Percentiles rank a stretch among this genome's conserved stretches.
Conservation (phyloP, 2,797 vertebrate genomes). For the Catharus ustulatus region DNA sequence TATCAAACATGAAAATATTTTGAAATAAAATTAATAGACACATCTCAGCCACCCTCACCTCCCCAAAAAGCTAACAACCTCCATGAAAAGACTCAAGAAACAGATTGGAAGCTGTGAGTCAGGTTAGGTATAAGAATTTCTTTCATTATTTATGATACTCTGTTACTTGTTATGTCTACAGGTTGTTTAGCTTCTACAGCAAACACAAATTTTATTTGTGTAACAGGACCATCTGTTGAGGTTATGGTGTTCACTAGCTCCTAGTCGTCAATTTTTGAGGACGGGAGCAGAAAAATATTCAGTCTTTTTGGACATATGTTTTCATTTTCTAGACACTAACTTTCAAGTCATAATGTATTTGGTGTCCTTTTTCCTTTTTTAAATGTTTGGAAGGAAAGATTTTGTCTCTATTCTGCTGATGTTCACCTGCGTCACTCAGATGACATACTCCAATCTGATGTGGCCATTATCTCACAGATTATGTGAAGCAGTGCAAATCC, state of each 20-base stretch:
- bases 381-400: neutral
- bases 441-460: neutral
- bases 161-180: neutral
- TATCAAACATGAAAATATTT: neutral
- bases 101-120: neutral
- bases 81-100: neutral
- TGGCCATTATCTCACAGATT: neutral
- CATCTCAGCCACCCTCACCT: rapidly evolving
- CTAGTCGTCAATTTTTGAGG: neutral
- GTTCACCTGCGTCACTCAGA: neutral
- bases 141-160: neutral
- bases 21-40: neutral
- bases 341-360: neutral
- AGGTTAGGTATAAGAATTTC: neutral
- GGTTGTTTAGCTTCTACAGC: neutral
- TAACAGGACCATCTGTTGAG: neutral
- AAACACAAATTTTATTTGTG: neutral
- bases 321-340: neutral
- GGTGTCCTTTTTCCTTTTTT: neutral
- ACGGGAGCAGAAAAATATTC: neutral
- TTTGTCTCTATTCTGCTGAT: neutral
- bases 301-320: neutral
- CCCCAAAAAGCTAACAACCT: rapidly evolving
- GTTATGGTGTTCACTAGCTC: neutral
- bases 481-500: neutral